Percentiles rank a stretch among this genome's conserved stretches.
phyloP scores from a whole-genome alignment of 2,113 vertebrate genomes.

The Sebastes fasciatus region DNA sequence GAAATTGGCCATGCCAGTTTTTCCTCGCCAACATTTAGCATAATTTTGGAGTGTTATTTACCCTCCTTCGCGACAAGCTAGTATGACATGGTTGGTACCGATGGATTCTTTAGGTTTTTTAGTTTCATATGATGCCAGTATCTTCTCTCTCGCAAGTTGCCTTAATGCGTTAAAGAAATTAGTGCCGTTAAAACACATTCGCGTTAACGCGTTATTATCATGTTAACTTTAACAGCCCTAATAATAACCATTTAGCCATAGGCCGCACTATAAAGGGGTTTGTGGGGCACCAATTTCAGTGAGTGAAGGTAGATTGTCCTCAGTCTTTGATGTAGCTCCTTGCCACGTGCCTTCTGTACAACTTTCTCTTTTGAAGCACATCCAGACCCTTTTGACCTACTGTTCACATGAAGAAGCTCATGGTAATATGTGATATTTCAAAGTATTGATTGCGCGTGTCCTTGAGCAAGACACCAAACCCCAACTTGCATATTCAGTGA shows the following conservation, averaged over 20 bases:
- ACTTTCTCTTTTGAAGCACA: neutral
- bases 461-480: neutral
- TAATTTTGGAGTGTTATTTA: no score
- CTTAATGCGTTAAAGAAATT: no score
- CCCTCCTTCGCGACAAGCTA: no score
- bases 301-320: slow-evolving; percentile 15
- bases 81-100: no score
- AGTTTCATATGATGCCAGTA: no score
- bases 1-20: no score
- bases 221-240: neutral
- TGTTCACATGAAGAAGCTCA: slow-evolving; percentile 5
- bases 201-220: no score
- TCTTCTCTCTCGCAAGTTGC: no score
- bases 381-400: no score
- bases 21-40: no score
- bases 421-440: neutral
- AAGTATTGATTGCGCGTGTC: neutral
- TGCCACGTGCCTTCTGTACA: slow-evolving; percentile 26
- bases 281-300: neutral
- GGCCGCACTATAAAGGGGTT: neutral
- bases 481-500: neutral
- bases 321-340: slow-evolving; percentile 34
- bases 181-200: no score
- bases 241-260: neutral
- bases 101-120: no score